Evolutionary conservation across 2,113 vertebrate species (phyloP), one percentile per base, ranked within the genome.

Genomic region (Nothobranchius furzeri): DNA sequence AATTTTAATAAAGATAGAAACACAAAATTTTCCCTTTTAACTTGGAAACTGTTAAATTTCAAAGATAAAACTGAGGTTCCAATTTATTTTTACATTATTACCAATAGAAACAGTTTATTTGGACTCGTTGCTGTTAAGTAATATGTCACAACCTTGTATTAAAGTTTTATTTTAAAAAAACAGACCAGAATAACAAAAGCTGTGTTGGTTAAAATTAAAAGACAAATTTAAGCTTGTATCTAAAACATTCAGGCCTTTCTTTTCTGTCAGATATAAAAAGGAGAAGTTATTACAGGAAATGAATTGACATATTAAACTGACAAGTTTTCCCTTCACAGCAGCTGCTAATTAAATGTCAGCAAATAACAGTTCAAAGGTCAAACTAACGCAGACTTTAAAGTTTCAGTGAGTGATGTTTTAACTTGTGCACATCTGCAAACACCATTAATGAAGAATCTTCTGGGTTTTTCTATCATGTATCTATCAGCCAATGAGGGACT

Each of bases 361-460:
- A 70, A 65, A 58, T 52, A 67, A 70, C 49, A 48, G 36, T 57
- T 64, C 25, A 82, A 78, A 84, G 75, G 59, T 79, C 67, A 68
- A 65, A 9, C 71, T 63, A 47, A 67, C 43, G 43, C 12, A 68
- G 60, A 61, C 8, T 37, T 67, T 43, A 49, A 62, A 57, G 54
- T 30, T 46, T 15, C 13, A 45, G 17, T 17, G 40, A 42, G 40
- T 42, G 9, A 45, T 45, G 10, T 12, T 36, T 5, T 15, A 36
- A 36, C 35, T 3, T 2, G 20, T 11, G 20, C 17, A 42, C 20
- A 20, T 20, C 20, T 20, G 12, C 12, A 43, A 2, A 6, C 10
- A 6, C 6, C 12, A 52, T 9, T 11, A 7, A 4, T 24, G 10
- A 12, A 5, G 24, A 52, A 6, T 20, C 20, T 52, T 52, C 11